Evolutionary conservation across 23 tunicate genomes (phyloP), one percentile per base, ranked within the genome.

Genomic region (Botrylloides violaceus): DNA sequence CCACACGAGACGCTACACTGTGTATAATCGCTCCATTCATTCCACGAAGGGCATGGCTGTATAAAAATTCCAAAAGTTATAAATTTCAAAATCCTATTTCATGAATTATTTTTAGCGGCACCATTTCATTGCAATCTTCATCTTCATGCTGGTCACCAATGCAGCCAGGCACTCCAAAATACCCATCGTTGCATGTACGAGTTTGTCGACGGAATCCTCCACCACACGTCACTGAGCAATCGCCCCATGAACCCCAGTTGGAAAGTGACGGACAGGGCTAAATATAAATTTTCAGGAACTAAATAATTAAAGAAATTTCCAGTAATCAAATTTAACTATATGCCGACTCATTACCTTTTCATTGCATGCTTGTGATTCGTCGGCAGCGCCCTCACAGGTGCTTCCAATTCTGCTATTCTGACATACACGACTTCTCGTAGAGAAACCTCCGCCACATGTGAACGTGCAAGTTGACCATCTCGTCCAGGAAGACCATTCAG

Each of bases 1-100:
- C 97, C 97, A 70, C 97, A 90, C 33, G 81, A 49, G 23, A 49
- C 70, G 9, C 59, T 29, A 57, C 97, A 90, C 19, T 56, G 73
- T 0, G 66, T 72, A 78, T 83, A 90, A 24, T 65, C 73, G 25
- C 76, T 30, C 97, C 97, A 90, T 49, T 82, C 53, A 39, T 72
- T 32, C 97, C 97, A 90, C 75, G 48, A 83, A 23, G 97, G 97
- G 61, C 97, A 90, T 1, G 77, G 30, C 96, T 88, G 39, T 9
- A 37, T 68, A 37, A 31, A 65, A 18, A 65, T 12, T 7, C 9
- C 64, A 59, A 59, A 59, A 18, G 7, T 6, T 59, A 6, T 7
- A 22, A 7, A 12, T n/a, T 18, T 59, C 7, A 22, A 59, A 7
- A 22, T 12, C 9, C 7, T 59, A 59, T 59, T 5, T 23, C 30